phyloP scores from a whole-genome alignment of 2,888 invertebrate genomes.

The Boloria selene region DNA sequence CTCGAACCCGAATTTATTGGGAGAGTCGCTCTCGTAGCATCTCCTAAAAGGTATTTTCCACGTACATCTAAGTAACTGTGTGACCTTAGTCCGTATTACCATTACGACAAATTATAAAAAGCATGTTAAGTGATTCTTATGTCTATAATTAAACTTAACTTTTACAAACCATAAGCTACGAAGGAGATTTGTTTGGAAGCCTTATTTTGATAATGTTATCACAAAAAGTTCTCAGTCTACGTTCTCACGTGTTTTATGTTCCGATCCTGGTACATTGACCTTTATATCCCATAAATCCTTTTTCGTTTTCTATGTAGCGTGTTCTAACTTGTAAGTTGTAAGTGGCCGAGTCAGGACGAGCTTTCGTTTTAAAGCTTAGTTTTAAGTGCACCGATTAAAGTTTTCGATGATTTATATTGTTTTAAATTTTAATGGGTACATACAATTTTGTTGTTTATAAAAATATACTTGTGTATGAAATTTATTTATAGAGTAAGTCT shows the following conservation, averaged over 20 bases:
- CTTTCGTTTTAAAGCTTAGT: slow-evolving; percentile 4
- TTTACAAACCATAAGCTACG: not conserved
- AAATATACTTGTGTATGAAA: not conserved
- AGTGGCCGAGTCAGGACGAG: slow-evolving; percentile 16
- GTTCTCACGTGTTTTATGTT: slow-evolving; percentile 38
- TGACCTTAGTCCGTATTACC: too few species aligned
- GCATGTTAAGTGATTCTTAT: too few species aligned
- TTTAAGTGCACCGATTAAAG: slow-evolving; percentile 16
- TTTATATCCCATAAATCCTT: slow-evolving; percentile 34
- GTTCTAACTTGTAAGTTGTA: slow-evolving; percentile 7
- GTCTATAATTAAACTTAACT: too few species aligned
- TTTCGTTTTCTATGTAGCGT: slow-evolving; percentile 11
- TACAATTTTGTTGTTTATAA: too few species aligned
- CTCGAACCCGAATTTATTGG: too few species aligned
- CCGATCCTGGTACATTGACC: slow-evolving; percentile 41
- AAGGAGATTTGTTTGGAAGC: slow-evolving; percentile 8
- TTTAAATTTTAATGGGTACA: slow-evolving; percentile 10
- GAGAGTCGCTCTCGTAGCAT: too few species aligned
- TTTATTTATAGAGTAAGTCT: too few species aligned
- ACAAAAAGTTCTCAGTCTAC: slow-evolving; percentile 29
- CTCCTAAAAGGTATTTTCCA: too few species aligned
- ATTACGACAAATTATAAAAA: too few species aligned
- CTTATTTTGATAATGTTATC: slow-evolving; percentile 34
- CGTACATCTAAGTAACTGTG: too few species aligned
- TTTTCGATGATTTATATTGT: slow-evolving; percentile 12